These are phyloP conservation scores for Falco rusticolus DNA, from an alignment of 2,797 vertebrate genomes.

Conservation along the genomic window DNA sequence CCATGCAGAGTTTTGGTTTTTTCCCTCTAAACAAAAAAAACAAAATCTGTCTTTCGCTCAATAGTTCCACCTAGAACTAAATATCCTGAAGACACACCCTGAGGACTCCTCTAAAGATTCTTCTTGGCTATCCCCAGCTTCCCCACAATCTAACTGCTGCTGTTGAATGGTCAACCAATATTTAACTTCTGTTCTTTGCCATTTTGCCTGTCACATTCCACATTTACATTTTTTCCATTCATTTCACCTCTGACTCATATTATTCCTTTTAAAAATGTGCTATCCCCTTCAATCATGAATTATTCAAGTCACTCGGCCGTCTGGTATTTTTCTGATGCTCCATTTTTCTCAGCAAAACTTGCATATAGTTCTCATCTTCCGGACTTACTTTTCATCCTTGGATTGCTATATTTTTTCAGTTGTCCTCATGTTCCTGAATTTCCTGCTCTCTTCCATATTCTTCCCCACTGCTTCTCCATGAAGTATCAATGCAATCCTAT, in stretches of 20 bases:
- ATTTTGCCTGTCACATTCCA: not conserved
- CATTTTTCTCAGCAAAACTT: not conserved
- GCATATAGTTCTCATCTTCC: not conserved
- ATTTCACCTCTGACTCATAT: constrained; percentile 3
- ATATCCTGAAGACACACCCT: not conserved
- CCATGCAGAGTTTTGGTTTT: not conserved
- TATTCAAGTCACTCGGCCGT: not conserved
- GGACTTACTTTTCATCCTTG: not conserved
- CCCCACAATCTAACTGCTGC: not conserved
- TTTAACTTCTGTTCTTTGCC: not conserved
- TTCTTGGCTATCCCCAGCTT: not conserved
- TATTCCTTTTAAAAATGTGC: not conserved
- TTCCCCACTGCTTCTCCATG: not conserved
- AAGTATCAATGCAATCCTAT: not conserved
- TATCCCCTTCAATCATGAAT: not conserved
- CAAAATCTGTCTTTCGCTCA: not conserved
- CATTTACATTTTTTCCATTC: not conserved
- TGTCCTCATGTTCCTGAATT: not conserved
- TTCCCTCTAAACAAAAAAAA: not conserved
- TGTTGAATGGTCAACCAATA: not conserved
- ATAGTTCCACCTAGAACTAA: not conserved
- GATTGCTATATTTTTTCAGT: not conserved
- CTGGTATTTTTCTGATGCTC: not conserved
- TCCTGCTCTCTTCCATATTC: not conserved
- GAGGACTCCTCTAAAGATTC: not conserved